Percentiles rank a stretch among this genome's conserved stretches.
These are phyloP conservation scores for Harmothoe impar DNA, from an alignment of 2,888 invertebrate species.

Conservation along the genomic window DNA sequence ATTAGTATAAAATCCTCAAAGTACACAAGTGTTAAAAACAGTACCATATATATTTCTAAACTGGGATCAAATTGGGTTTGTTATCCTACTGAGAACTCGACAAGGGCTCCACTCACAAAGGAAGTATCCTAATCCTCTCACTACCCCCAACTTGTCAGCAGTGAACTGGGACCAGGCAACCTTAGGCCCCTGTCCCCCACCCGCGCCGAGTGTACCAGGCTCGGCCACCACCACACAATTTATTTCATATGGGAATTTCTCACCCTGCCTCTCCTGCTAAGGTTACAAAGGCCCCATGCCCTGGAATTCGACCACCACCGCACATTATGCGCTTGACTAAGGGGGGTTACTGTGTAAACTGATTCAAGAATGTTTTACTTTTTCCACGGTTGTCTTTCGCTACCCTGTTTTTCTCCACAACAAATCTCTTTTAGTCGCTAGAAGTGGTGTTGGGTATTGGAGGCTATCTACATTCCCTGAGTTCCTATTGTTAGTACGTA, in stretches of 20 bases:
- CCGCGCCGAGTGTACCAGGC: slow-evolving; percentile 48
- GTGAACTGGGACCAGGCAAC: not conserved
- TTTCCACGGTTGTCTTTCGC: not conserved
- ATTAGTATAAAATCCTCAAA: not conserved
- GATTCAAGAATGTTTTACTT: not conserved
- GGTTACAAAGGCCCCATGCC: slow-evolving; percentile 5
- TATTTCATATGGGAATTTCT: slow-evolving; percentile 56
- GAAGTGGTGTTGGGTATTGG: not conserved
- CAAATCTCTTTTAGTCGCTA: not conserved
- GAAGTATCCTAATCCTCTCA: not conserved
- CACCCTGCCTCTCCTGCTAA: not conserved
- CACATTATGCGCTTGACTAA: slow-evolving; percentile 15
- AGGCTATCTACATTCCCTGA: slow-evolving; percentile 10
- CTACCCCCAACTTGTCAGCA: not conserved
- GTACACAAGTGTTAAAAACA: too few species aligned
- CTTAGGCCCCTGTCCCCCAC: not conserved
- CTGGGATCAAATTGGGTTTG: too few species aligned
- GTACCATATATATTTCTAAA: too few species aligned
- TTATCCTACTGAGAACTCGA: too few species aligned
- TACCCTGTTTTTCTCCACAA: too few species aligned
- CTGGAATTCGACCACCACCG: slow-evolving; percentile 39
- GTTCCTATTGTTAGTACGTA: not conserved
- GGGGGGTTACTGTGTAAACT: slow-evolving; percentile 4
- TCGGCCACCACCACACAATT: slow-evolving; percentile 24
- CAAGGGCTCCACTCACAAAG: not conserved